phyloP scores from a whole-genome alignment of 2,113 vertebrate genomes.

The Herpetotheres cachinnans region DNA sequence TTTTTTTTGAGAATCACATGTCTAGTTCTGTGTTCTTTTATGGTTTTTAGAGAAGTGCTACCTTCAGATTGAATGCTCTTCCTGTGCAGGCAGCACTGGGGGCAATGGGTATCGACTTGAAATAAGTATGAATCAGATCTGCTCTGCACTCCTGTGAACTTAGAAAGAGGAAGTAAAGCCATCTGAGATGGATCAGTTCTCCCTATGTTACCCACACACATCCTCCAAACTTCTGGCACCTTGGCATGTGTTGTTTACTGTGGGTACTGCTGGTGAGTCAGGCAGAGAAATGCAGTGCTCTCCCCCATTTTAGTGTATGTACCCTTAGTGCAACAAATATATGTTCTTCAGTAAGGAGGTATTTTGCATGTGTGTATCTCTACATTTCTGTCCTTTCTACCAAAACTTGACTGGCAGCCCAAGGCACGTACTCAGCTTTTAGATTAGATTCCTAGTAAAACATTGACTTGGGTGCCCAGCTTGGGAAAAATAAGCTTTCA shows the following conservation, averaged over 20 bases:
- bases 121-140: neutral
- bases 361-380: neutral
- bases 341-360: neutral
- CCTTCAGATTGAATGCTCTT: neutral
- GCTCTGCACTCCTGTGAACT: neutral
- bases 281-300: neutral
- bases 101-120: neutral
- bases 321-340: neutral
- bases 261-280: neutral
- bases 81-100: neutral
- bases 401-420: neutral
- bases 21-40: neutral
- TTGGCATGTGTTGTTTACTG: neutral
- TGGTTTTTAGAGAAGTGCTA: slow-evolving; percentile 9
- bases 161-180: neutral
- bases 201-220: neutral
- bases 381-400: neutral
- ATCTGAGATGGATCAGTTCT: neutral
- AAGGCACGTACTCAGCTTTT: neutral
- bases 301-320: neutral
- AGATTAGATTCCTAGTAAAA: neutral
- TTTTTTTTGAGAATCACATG: neutral
- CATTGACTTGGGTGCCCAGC: neutral
- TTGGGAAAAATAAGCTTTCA: neutral
- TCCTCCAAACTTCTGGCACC: neutral